Base-by-base conservation (phyloP, 1,140 invertebrate genomes). In the Lineus longissimus region DNA sequence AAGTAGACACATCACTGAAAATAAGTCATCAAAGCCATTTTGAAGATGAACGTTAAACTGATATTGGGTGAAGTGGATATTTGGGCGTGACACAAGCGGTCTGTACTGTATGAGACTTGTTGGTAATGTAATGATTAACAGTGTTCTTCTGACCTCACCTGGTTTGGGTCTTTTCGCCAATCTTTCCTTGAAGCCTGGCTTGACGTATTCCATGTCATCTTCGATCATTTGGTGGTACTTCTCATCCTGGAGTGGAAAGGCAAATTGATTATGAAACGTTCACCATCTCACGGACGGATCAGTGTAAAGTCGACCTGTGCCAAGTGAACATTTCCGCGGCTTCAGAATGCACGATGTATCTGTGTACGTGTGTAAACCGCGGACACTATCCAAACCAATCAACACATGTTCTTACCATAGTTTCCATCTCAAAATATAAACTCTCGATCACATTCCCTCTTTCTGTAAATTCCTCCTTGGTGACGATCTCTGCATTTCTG, bases 401-500 rank as follows among this genome's bases (percentile, higher is more conserved):
- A 15, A 33, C 11, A 40, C n/a, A 19, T 25, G 23, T n/a, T 19
- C 54, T 68, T 61, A 76, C 76, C 70, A 76, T 51, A 23, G 76
- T 78, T 60, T 68, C 69, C 31, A 78, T 75, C 23, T 76, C 70
- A 73, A 78, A 78, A 22, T 71, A 51, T 1, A 78, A 66, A 13
- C 62, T 59, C 11, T 71, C 63, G 27, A 70, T 70, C 30, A 70
- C 66, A 25, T 67, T 64, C 25, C 67, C 59, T 9, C 71, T 56
- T 19, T 73, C 69, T 13, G 67, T 40, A 11, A 75, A 40, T 13
- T 78, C 76, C 6, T 63, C 40, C 6, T 69, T 59, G 22, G 67
- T 70, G 15, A 78, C 73, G 23, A 65, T 70, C 43, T 29, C 45
- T 0, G 68, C 64, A 2, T 62, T 70, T 6, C 56, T 36, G 19